Conservation (phyloP, 2,797 vertebrate genomes). For the Chiroxiphia lanceolata region DNA sequence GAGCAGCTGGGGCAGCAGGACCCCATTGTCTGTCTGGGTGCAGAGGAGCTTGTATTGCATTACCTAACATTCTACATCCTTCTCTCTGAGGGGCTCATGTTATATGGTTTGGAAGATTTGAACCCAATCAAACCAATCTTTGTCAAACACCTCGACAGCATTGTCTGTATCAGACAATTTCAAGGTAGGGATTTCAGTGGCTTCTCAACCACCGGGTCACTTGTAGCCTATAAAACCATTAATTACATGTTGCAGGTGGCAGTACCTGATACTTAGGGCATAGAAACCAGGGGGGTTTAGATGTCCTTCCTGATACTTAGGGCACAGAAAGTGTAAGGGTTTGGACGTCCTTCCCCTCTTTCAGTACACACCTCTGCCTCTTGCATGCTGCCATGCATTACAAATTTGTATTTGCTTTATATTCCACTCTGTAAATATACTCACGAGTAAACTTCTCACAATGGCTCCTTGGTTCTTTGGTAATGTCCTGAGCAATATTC, state of each 20-base stretch:
- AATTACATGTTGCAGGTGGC: not conserved
- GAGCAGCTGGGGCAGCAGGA: not conserved
- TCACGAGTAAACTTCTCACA: not conserved
- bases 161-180: accelerated
- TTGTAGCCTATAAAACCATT: not conserved
- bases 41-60: not conserved
- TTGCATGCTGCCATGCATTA: not conserved
- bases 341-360: not conserved
- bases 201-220: not conserved
- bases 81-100: not conserved
- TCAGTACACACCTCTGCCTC: accelerated
- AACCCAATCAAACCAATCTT: accelerated
- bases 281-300: not conserved
- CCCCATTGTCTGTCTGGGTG: not conserved
- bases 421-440: not conserved
- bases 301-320: not conserved
- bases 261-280: not conserved
- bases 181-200: no score
- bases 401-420: not conserved
- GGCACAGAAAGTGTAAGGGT: accelerated
- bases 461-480: not conserved
- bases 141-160: not conserved
- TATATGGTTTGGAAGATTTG: not conserved
- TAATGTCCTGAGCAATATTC: not conserved
- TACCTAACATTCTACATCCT: not conserved